phyloP scores from a whole-genome alignment of 2,797 vertebrate species.

The Anableps anableps region DNA sequence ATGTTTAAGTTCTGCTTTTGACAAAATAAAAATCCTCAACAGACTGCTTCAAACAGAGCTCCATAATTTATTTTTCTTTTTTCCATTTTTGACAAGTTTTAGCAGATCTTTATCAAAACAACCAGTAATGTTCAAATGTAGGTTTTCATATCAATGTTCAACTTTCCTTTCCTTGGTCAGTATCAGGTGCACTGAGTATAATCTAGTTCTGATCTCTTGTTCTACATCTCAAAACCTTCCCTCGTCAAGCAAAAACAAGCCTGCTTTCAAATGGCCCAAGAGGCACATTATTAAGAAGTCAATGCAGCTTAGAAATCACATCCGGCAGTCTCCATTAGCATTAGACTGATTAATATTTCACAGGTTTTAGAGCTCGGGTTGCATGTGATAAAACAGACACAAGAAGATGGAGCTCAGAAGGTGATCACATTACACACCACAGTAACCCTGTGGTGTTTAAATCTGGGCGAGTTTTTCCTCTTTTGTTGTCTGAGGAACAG shows the following conservation, averaged over 20 bases:
- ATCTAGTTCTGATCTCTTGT: not conserved
- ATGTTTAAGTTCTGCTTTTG: not conserved
- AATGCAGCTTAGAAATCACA: constrained; percentile 44
- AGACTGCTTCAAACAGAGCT: not conserved
- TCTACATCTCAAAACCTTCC: not conserved
- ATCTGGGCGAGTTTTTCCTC: constrained; percentile 22
- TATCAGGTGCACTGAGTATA: not conserved
- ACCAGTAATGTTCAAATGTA: not conserved
- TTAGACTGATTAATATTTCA: constrained; percentile 48
- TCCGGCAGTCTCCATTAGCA: constrained; percentile 45
- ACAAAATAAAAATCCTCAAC: not conserved
- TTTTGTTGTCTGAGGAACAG: constrained; percentile 19
- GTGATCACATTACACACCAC: constrained; percentile 46
- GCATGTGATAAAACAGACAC: constrained; percentile 25
- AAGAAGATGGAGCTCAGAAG: constrained; percentile 33
- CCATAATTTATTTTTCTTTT: not conserved
- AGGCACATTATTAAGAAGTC: constrained; percentile 59
- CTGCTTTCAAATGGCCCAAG: constrained; percentile 45
- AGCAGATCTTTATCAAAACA: not conserved
- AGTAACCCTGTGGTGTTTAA: constrained; percentile 36
- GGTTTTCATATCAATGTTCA: not conserved
- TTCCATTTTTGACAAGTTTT: not conserved
- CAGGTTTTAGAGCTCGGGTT: not conserved
- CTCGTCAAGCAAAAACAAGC: constrained; percentile 32
- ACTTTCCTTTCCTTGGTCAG: not conserved